A percentile compares a stretch with the other conserved stretches of the same genome.
Evolutionary conservation across 2,888 invertebrate genomes (phyloP).

Genomic region (Drosophila koepferae): DNA sequence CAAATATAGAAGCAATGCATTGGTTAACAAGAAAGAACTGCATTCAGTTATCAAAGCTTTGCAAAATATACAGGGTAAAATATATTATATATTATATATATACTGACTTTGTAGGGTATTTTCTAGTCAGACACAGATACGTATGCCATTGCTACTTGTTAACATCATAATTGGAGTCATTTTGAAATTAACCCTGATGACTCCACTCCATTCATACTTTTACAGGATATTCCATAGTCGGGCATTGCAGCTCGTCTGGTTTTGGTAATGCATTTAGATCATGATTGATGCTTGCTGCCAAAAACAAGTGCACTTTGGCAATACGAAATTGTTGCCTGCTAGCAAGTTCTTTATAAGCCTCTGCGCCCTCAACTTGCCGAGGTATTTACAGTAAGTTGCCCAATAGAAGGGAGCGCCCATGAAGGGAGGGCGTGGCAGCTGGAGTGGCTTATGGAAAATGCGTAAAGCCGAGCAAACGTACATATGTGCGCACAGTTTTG

Average conservation of each 20-base stretch:
- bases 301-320: constrained; percentile 4
- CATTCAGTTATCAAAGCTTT: background rate
- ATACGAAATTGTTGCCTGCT: background rate
- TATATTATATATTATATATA: no score
- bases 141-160: no score
- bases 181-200: background rate
- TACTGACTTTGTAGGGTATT: background rate
- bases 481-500: background rate
- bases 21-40: background rate
- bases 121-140: background rate
- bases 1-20: background rate
- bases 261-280: constrained; percentile 1
- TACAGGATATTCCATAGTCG: background rate
- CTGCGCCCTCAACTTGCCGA: background rate
- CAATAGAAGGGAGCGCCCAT: background rate
- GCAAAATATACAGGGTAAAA: background rate
- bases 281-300: constrained; percentile 13
- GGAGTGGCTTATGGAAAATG: constrained; percentile 2
- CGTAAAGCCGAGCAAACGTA: background rate
- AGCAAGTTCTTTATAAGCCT: constrained; percentile 1
- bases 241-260: background rate
- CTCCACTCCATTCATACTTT: background rate
- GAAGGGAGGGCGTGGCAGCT: background rate
- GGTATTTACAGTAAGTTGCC: constrained; percentile 9
- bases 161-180: background rate